Evolutionary conservation across 35 echinoderm and acorn worm genomes (phyloP), one percentile per base, ranked within the genome.

Genomic region (Chiridota heheva): DNA sequence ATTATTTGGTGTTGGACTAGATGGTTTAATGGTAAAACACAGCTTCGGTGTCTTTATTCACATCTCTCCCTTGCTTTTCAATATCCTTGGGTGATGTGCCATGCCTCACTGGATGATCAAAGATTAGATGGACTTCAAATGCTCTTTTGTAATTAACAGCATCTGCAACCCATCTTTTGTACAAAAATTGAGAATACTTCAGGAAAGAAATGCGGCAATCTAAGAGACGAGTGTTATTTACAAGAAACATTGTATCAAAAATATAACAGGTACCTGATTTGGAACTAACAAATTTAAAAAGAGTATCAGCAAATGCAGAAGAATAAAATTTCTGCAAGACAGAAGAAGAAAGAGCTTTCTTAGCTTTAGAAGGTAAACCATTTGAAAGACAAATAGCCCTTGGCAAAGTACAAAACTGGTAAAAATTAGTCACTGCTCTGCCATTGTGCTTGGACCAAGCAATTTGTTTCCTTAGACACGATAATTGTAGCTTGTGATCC

Each of bases 161-260:
- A 37, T 70, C 67, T 35, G 43, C 24, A 51, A 69, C 15, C 42
- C 20, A 33, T 20, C 39, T 46, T 18, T 74, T 74, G 44, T 46
- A 48, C 10, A 82, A 34, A 49, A 82, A 69, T 20, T 40, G 4
- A 53, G 80, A 40, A 82, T 82, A 82, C n/a, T 82, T 64, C 7
- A 40, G 26, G 69, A 82, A 82, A 56, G 80, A 69, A 22, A 55
- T 82, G 24, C 42, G 44, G 39, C 61, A 64, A 69, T 67, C 63
- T 16, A 67, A 42, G 5, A 47, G 70, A 12, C 70, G 32, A 13
- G 61, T 69, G 0, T 35, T 40, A 47, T 82, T 51, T 22, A 82
- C 69, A 28, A 82, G 45, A 32, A 67, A 67, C 80, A 82, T 69
- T 17, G 62, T 63, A 55, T 82, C 80, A 32, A 67, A 49, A 6